Conservation (phyloP, 2,113 vertebrate species). For the Hippocampus abdominalis region DNA sequence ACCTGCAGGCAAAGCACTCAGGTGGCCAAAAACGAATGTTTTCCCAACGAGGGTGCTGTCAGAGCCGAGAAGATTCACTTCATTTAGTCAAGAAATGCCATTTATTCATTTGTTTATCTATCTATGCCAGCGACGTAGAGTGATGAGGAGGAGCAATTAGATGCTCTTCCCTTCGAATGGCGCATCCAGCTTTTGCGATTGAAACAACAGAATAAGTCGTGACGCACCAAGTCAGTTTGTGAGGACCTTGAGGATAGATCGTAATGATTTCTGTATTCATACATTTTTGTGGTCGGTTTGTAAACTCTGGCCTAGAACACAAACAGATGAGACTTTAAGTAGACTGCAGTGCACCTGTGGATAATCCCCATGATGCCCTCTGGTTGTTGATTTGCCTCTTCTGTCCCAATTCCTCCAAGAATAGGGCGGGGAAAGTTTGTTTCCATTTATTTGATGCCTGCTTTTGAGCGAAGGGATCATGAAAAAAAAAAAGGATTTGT, state of each 20-base stretch:
- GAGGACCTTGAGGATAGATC: not conserved
- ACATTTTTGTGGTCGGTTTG: not conserved
- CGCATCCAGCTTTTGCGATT: not conserved
- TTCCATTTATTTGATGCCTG: constrained; percentile 32
- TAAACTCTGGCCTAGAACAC: constrained; percentile 6
- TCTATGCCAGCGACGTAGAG: no score
- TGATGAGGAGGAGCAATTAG: no score
- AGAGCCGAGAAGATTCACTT: no score
- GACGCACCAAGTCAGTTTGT: not conserved
- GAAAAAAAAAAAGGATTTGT: constrained; percentile 3
- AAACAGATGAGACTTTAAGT: constrained; percentile 60
- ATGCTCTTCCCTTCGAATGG: not conserved
- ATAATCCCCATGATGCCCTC: constrained; percentile 68
- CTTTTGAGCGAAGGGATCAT: constrained; percentile 25
- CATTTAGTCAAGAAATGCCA: no score
- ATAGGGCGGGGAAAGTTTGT: constrained; percentile 48
- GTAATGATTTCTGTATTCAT: not conserved
- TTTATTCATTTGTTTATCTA: no score
- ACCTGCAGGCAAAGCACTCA: constrained; percentile 66
- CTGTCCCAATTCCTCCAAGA: constrained; percentile 50
- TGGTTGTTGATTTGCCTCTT: constrained; percentile 44
- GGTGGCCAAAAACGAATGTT: constrained; percentile 26
- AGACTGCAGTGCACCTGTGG: constrained; percentile 63
- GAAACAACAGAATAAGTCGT: not conserved
- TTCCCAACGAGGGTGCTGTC: not conserved